phyloP scores from a whole-genome alignment of 2,113 vertebrate genomes.

The Zosterops hypoxanthus region DNA sequence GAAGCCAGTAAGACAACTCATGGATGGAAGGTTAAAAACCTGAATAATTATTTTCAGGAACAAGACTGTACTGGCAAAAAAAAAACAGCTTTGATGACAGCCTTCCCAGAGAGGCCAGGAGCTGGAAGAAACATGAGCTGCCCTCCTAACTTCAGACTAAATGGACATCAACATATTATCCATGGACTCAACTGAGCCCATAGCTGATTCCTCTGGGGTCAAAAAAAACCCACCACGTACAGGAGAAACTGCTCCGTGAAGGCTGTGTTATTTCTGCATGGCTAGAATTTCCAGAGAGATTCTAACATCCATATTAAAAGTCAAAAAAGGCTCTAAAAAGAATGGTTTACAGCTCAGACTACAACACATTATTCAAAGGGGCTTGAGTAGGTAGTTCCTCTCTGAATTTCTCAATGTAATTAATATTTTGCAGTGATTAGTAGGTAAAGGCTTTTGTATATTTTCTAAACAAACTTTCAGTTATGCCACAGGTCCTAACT shows the following conservation, averaged over 20 bases:
- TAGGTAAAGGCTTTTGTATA: not conserved
- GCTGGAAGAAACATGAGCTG: not conserved
- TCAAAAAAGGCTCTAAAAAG: not conserved
- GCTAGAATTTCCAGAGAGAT: not conserved
- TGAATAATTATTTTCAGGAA: not conserved
- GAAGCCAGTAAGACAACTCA: not conserved
- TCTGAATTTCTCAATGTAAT: not conserved
- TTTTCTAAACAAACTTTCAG: not conserved
- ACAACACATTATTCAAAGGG: not conserved
- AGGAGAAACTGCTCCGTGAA: not conserved
- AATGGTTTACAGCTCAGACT: not conserved
- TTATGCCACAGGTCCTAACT: not conserved
- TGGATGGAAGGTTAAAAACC: not conserved
- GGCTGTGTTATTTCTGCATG: not conserved
- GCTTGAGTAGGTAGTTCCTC: not conserved
- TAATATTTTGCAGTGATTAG: not conserved
- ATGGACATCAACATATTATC: not conserved
- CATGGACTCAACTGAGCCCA: not conserved
- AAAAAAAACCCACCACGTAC: fast-evolving
- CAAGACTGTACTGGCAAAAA: not conserved
- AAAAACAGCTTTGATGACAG: not conserved
- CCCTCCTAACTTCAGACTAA: not conserved
- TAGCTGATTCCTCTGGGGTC: not conserved
- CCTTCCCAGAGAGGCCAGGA: not conserved
- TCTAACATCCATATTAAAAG: not conserved